phyloP scores from a whole-genome alignment of 92 coral and sea anemone species.

The Virgularia gustaviana region DNA sequence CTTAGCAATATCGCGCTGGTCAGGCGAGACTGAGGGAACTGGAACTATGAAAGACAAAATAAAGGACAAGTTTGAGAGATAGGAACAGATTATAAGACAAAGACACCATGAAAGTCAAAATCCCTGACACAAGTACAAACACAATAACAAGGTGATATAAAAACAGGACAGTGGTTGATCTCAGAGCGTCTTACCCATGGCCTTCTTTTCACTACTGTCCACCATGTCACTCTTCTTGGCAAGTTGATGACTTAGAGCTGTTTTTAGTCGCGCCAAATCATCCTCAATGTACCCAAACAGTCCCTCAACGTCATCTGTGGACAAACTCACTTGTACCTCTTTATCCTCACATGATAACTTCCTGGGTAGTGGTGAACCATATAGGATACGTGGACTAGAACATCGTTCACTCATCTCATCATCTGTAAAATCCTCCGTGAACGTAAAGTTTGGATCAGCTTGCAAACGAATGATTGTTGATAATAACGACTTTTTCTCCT shows the following conservation, averaged over 20 bases:
- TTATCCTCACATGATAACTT: constrained; percentile 6
- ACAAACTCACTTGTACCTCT: constrained; percentile 34
- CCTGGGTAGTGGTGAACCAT: neutral
- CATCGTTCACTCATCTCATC: constrained; percentile 1
- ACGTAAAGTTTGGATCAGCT: constrained; percentile 35
- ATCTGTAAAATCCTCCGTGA: constrained; percentile 28
- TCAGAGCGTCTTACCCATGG: neutral
- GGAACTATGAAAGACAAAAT: neutral
- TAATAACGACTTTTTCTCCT: constrained; percentile 76
- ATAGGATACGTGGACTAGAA: no score
- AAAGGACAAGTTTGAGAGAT: no score
- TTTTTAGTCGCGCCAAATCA: constrained; percentile 37
- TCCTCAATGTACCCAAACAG: constrained; percentile 27
- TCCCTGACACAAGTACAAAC: no score
- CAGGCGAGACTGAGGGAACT: neutral
- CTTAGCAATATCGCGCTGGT: neutral
- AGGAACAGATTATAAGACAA: no score
- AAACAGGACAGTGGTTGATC: no score
- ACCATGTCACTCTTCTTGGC: no score
- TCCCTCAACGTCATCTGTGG: constrained; percentile 34
- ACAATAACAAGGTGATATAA: no score
- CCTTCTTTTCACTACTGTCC: neutral
- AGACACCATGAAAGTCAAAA: no score
- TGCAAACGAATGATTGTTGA: constrained; percentile 26
- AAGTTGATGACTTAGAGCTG: constrained; percentile 12